Conservation (phyloP, 2,113 vertebrate genomes). For the Colaptes auratus region DNA sequence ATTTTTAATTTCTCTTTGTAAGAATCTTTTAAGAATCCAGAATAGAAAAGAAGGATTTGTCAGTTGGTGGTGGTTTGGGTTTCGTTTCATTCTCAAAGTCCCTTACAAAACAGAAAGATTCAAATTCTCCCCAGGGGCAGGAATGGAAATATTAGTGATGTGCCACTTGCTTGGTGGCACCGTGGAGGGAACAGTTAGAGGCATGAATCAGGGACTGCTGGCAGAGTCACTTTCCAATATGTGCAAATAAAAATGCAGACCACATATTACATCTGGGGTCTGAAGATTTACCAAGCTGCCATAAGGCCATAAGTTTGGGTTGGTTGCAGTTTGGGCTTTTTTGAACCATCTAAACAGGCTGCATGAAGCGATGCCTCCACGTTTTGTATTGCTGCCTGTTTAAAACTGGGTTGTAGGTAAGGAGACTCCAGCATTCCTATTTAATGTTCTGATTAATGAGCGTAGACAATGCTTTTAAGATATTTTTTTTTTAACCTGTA, state of each 20-base stretch:
- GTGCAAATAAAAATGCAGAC: slow-evolving; percentile 63
- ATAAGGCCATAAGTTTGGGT: slow-evolving; percentile 66
- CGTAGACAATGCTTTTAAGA: slow-evolving; percentile 75
- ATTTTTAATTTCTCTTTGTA: neutral
- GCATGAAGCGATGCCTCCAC: slow-evolving; percentile 16
- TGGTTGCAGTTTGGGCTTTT: slow-evolving; percentile 48
- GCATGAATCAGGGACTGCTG: slow-evolving; percentile 56
- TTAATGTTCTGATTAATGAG: slow-evolving; percentile 76
- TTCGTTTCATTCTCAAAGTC: neutral
- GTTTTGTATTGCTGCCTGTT: slow-evolving; percentile 61
- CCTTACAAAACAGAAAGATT: neutral
- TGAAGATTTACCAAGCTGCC: slow-evolving; percentile 68
- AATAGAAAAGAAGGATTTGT: neutral
- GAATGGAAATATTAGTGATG: slow-evolving; percentile 39
- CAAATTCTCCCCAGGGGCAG: neutral
- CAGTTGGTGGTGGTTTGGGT: neutral
- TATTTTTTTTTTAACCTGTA: slow-evolving; percentile 67
- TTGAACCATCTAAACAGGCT: slow-evolving; percentile 44
- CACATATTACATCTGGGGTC: slow-evolving; percentile 64
- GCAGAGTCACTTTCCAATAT: slow-evolving; percentile 52
- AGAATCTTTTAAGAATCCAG: neutral
- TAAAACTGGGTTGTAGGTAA: slow-evolving; percentile 17
- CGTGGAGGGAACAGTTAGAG: slow-evolving; percentile 32
- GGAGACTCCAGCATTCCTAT: slow-evolving; percentile 49
- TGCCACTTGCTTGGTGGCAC: slow-evolving; percentile 56